Evolutionary conservation across 2,888 invertebrate genomes (phyloP), one percentile per base, ranked within the genome.

Genomic region (Plebejus anna): DNA sequence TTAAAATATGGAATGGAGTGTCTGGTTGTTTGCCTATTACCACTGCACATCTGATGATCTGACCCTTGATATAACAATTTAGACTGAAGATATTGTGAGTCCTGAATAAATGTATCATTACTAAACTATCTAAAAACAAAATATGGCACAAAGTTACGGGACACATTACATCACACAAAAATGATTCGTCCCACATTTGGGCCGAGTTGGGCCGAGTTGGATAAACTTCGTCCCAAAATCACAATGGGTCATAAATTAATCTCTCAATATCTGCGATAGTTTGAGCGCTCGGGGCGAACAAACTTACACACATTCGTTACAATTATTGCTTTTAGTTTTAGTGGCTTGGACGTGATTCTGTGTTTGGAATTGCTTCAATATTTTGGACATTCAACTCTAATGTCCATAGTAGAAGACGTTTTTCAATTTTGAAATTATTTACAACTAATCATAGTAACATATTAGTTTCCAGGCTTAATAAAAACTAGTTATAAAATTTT

Each of bases 301-400:
- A 83, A 85, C 85, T 84, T 86, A 77, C 77, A 79, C 82, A 83
- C 89, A 88, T 88, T 88, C 80, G 84, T 88, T 88, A 87, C 82
- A 82, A 83, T 85, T 85, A 85, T 84, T 83, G 82, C 83, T 81
- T 79, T 79, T 81, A 83, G 83, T 84, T 82, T 79, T 77, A 79
- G 84, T 82, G 84, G 85, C 83, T 83, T 78, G 85, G 81, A 88
- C 87, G 88, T 88, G 86, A 86, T 84, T 77, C 28, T 51, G 55
- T 42, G 57, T 76, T 66, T 61, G 9, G 22, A 61, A 61, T 61
- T 22, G 61, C 61, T 13, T 36, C 11, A 7, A 61, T 66, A 9
- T 66, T 28, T 28, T 66, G 61, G 61, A 32, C 9, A 7, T 59
- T 59, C n/a, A 3, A 59, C 59, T n/a, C 22, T 59, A 22, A 59